A percentile compares a stretch with the other conserved stretches of the same genome.
These are phyloP conservation scores for Falcaria lacertinaria DNA, from an alignment of 2,888 invertebrate genomes.

Conservation along the genomic window DNA sequence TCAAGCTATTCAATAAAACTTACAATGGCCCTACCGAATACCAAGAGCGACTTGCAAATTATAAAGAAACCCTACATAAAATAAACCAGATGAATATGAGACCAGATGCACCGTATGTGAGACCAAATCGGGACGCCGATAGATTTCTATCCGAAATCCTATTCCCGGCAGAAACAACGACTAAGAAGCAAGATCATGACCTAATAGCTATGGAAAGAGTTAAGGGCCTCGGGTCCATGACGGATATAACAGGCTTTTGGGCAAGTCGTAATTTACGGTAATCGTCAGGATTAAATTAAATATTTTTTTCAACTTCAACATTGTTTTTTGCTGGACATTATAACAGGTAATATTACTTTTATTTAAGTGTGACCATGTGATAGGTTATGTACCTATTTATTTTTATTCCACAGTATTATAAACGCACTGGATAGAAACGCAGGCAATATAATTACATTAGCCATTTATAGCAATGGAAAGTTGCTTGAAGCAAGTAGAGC, in stretches of 20 bases:
- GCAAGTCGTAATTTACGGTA: background rate
- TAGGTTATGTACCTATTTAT: no score
- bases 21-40: conserved; percentile 36
- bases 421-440: no score
- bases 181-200: conserved; percentile 32
- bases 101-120: conserved; percentile 29
- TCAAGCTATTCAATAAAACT: conserved; percentile 32
- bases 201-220: conserved; percentile 14
- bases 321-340: no score
- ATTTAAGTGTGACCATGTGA: no score
- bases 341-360: no score
- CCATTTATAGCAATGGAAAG: no score
- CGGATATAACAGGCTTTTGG: background rate
- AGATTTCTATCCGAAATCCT: conserved; percentile 26
- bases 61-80: conserved; percentile 39
- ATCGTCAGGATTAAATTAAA: no score
- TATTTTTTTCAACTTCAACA: no score
- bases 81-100: conserved; percentile 44
- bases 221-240: background rate
- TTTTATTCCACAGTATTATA: no score
- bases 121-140: conserved; percentile 46
- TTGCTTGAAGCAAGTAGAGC: no score
- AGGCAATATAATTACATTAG: no score
- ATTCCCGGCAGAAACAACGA: conserved; percentile 8
- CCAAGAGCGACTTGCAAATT: conserved; percentile 34